Percentiles rank a stretch among this genome's conserved stretches.
Conservation (phyloP, 2,888 invertebrate genomes). For the Oscheius sp. region DNA sequence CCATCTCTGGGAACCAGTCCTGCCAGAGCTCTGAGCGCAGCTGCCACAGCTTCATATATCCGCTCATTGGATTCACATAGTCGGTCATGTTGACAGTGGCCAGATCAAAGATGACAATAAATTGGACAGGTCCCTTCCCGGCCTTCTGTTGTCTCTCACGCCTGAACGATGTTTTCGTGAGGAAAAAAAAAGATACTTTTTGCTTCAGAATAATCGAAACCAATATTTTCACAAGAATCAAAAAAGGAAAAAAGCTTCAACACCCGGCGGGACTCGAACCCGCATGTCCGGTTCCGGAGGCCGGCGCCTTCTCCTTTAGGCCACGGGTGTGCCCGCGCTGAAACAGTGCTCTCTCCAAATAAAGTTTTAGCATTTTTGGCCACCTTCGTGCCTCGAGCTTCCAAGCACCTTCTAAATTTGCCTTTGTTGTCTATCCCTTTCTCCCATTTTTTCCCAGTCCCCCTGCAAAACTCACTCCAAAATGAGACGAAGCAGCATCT, state of each 20-base stretch:
- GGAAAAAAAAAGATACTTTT: neutral
- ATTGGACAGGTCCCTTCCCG: constrained; percentile 60
- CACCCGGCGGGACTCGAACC: constrained; percentile 31
- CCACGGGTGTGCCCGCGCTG: constrained; percentile 7
- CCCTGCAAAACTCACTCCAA: constrained; percentile 42
- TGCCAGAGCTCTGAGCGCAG: constrained; percentile 61
- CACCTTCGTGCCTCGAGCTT: no score
- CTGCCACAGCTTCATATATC: constrained; percentile 64
- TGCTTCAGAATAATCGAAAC: no score
- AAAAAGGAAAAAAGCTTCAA: neutral
- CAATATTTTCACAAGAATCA: neutral
- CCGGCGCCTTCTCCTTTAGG: constrained; percentile 32
- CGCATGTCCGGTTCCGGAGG: constrained; percentile 28
- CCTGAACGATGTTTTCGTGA: constrained; percentile 34
- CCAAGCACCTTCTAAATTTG: no score
- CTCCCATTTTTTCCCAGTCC: neutral
- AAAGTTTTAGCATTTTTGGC: no score
- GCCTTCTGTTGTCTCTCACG: constrained; percentile 54
- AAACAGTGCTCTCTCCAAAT: neutral
- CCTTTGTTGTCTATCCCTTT: no score
- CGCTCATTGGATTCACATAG: constrained; percentile 61
- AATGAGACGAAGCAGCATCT: constrained; percentile 59
- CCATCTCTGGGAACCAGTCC: constrained; percentile 63
- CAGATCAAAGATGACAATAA: constrained; percentile 61
- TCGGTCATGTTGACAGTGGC: constrained; percentile 58